These are phyloP conservation scores for Boleophthalmus pectinirostris DNA, from an alignment of 2,113 vertebrate species.

Conservation along the genomic window DNA sequence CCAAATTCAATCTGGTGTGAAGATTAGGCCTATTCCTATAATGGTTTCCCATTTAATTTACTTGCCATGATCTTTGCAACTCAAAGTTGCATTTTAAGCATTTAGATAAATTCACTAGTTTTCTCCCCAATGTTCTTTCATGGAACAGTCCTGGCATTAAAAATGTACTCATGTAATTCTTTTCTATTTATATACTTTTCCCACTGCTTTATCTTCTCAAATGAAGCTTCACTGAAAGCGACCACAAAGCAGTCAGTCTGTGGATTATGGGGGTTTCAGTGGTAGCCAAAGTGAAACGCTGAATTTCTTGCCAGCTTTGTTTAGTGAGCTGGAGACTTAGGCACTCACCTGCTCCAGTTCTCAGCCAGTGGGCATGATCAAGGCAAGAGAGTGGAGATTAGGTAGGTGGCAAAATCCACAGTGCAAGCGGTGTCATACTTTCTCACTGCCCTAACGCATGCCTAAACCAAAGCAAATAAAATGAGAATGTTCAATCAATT, in stretches of 20 bases:
- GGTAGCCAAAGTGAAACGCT: background rate
- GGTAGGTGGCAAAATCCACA: slow-evolving; percentile 37
- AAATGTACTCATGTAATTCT: background rate
- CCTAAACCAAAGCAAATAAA: slow-evolving; percentile 54
- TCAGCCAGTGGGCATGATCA: slow-evolving; percentile 54
- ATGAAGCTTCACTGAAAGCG: slow-evolving; percentile 22
- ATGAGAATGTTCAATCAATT: background rate
- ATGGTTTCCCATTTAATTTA: too few species aligned
- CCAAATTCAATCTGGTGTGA: too few species aligned
- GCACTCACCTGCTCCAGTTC: slow-evolving; percentile 47
- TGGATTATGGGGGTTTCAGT: slow-evolving; percentile 20
- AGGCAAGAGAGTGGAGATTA: slow-evolving; percentile 57
- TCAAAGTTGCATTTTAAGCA: too few species aligned
- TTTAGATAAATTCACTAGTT: too few species aligned
- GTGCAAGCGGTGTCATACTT: slow-evolving; percentile 52
- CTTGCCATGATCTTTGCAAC: too few species aligned
- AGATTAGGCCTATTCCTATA: too few species aligned
- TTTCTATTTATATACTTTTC: background rate
- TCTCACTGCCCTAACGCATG: slow-evolving; percentile 30
- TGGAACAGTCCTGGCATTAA: background rate
- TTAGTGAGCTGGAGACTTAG: slow-evolving; percentile 19
- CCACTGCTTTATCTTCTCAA: slow-evolving; percentile 29
- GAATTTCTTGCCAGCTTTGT: slow-evolving; percentile 10
- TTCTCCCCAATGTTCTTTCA: too few species aligned
- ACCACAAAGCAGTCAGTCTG: slow-evolving; percentile 29